Conservation (phyloP, 1,140 invertebrate genomes). For the Aphelenchoides besseyi region DNA sequence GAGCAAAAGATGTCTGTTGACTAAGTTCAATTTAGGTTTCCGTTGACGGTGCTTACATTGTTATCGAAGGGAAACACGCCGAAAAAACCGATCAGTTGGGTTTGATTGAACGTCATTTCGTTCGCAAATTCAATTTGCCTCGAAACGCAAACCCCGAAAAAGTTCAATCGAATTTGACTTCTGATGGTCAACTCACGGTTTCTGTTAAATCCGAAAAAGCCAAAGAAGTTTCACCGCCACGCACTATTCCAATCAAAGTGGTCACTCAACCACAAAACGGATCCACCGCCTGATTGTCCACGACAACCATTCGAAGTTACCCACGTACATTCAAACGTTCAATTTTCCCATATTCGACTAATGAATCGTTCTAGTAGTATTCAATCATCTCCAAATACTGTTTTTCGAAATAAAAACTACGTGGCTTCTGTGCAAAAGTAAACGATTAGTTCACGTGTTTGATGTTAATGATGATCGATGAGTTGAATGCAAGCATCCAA, state of each 20-base stretch:
- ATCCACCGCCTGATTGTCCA: background rate
- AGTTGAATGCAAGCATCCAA: too few species aligned
- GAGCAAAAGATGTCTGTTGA: background rate
- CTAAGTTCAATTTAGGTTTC: slow-evolving; percentile 31
- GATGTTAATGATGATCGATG: too few species aligned
- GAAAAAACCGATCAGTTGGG: slow-evolving; percentile 44
- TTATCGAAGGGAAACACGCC: slow-evolving; percentile 43
- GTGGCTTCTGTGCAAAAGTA: background rate
- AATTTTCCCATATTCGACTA: too few species aligned
- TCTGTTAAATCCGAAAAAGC: slow-evolving; percentile 20
- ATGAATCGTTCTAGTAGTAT: too few species aligned
- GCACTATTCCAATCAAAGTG: slow-evolving; percentile 9
- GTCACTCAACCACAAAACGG: background rate
- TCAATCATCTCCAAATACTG: too few species aligned
- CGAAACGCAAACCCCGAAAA: slow-evolving; percentile 37
- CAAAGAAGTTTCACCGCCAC: slow-evolving; percentile 6
- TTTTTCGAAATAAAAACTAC: background rate
- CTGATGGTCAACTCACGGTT: slow-evolving; percentile 39
- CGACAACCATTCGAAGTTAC: too few species aligned
- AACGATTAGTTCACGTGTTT: background rate
- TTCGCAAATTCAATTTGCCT: slow-evolving; percentile 46
- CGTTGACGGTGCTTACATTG: slow-evolving; percentile 40
- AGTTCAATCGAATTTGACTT: slow-evolving; percentile 39
- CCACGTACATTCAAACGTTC: too few species aligned
- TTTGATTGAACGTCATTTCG: slow-evolving; percentile 42